phyloP scores from a whole-genome alignment of 2,888 invertebrate genomes.

The Ellobium chinense region DNA sequence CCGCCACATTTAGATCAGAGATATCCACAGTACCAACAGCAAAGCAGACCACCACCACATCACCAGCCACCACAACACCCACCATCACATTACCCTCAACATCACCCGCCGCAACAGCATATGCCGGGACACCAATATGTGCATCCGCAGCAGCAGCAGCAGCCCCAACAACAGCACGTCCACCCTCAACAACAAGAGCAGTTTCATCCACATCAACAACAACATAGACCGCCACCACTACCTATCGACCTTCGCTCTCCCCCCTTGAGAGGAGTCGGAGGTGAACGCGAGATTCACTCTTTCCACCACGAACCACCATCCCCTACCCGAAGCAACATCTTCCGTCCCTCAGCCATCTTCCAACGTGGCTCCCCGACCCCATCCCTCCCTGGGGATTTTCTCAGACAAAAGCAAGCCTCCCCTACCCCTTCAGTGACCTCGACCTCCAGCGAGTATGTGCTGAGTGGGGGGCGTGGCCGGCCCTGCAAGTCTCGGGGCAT shows the following conservation, averaged over 20 bases:
- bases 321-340: constrained; percentile 14
- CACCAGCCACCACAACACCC: neutral
- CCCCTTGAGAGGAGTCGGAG: neutral
- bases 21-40: neutral
- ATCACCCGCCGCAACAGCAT: constrained; percentile 9
- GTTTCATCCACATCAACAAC: neutral
- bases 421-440: constrained; percentile 44
- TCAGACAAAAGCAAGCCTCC: constrained; percentile 30
- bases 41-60: neutral
- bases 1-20: neutral
- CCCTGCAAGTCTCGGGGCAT: constrained; percentile 63
- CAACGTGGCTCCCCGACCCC: constrained; percentile 40
- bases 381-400: constrained; percentile 38
- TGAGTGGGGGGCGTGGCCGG: constrained; percentile 36
- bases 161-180: neutral
- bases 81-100: neutral
- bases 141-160: constrained; percentile 7
- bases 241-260: neutral
- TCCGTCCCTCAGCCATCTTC: constrained; percentile 35
- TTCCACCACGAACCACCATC: neutral
- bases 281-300: neutral
- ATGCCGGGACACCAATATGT: neutral
- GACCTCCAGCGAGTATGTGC: constrained; percentile 37
- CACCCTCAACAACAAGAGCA: neutral
- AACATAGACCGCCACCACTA: neutral